Evolutionary conservation across 2,888 invertebrate genomes (phyloP).

Genomic region (Bugula neritina): DNA sequence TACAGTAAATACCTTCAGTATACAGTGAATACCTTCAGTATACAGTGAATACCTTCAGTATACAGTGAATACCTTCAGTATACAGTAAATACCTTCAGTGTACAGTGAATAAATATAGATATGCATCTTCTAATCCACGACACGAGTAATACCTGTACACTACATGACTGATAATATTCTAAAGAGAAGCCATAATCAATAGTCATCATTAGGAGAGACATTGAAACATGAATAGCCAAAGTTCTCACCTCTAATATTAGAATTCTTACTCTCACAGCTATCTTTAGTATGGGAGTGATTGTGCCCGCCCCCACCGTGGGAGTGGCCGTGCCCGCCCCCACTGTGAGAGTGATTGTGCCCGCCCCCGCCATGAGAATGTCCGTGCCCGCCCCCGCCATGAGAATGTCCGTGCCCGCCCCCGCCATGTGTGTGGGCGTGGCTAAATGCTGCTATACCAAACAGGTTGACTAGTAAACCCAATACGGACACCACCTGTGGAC

Average conservation of each 20-base stretch:
- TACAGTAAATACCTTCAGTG: too few species aligned
- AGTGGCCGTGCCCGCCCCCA: slow-evolving; percentile 35
- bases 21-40: too few species aligned
- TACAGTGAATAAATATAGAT: too few species aligned
- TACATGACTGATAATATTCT: too few species aligned
- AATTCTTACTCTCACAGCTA: slow-evolving; percentile 32
- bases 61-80: too few species aligned
- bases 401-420: slow-evolving; percentile 38
- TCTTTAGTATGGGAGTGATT: slow-evolving; percentile 35
- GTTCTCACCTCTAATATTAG: slow-evolving; percentile 31
- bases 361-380: slow-evolving; percentile 42
- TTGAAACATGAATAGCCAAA: too few species aligned
- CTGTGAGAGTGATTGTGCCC: slow-evolving; percentile 48
- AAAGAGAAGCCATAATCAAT: too few species aligned
- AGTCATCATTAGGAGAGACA: too few species aligned
- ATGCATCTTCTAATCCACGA: too few species aligned
- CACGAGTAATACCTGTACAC: too few species aligned
- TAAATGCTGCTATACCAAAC: slow-evolving; percentile 58
- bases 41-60: too few species aligned
- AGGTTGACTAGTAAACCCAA: slow-evolving; percentile 58
- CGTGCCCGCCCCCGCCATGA: slow-evolving; percentile 29
- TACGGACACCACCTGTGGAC: slow-evolving; percentile 56
- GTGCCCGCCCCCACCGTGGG: slow-evolving; percentile 37
- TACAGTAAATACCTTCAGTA: too few species aligned
- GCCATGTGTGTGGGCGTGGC: slow-evolving; percentile 47